Base-by-base conservation (phyloP, 2,888 invertebrate species). In the Masnerella sp. region DNA sequence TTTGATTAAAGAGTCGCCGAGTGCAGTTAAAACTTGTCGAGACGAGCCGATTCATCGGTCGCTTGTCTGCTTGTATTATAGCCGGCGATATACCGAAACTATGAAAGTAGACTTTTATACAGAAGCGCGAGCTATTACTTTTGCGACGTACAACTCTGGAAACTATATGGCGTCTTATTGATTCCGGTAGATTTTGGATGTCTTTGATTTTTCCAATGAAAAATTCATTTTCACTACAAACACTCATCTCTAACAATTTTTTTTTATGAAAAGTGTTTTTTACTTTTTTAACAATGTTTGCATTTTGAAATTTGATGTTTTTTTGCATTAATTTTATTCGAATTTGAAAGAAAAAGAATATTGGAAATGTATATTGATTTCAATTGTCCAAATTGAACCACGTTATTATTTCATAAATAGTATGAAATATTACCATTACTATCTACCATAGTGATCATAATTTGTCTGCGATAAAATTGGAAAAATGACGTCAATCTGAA, bases 21-120 rank as follows among this genome's bases (percentile, higher is more conserved):
- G 76, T 80, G 82, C 80, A 82, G 83, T 83, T 83, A 82, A 84
- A 83, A 83, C 78, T 80, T 77, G 79, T 75, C 74, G 71, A 58
- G 71, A 78, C 70, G 73, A 77, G 74, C 70, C 75, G 77, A 76
- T 75, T 75, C 77, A 64, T 61, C 61, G 69, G 47, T 20, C 47
- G 36, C 75, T 75, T 78, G 61, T 71, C 75, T 67, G 76, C 69
- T 77, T 78, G 81, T 79, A 80, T 80, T 79, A 79, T 78, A 76
- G 78, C 76, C 74, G 59, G 42, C 61, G 69, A 74, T 77, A 79
- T 74, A 58, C 36, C 30, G 45, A 73, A 62, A 62, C 64, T 58
- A 70, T 70, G 64, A 70, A 70, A 54, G 49, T 47, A 49, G 62
- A 61, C 70, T 62, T 62, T 70, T 62, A 62, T 70, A 62, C 56